A percentile compares a stretch with the other conserved stretches of the same genome.
phyloP scores from a whole-genome alignment of 1,140 invertebrate genomes.

The Drosophila bocki region DNA sequence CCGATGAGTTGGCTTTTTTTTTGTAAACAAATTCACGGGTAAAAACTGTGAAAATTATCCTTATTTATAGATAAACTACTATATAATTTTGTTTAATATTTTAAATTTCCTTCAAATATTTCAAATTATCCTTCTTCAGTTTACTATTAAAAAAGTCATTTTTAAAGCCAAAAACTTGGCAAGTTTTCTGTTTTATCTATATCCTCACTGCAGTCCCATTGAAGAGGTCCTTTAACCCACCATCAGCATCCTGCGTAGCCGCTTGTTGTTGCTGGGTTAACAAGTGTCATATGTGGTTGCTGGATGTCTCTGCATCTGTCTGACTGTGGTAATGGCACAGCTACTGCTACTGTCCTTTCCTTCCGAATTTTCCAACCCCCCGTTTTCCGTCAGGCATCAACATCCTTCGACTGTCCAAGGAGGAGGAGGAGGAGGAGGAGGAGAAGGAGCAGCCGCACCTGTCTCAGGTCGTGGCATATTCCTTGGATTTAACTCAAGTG shows the following conservation, averaged over 20 bases:
- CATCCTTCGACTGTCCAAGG: slow-evolving; percentile 20
- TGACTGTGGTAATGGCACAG: slow-evolving; percentile 40
- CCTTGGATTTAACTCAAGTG: slow-evolving; percentile 79
- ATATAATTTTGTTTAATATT: background rate
- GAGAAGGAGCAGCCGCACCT: slow-evolving; percentile 10
- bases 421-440: background rate
- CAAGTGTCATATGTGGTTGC: slow-evolving; percentile 79
- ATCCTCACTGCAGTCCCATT: too few relatives aligned
- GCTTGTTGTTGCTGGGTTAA: slow-evolving; percentile 70
- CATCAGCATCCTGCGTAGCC: slow-evolving; percentile 11
- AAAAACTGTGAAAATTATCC: background rate
- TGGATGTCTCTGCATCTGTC: slow-evolving; percentile 46
- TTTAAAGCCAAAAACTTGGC: background rate
- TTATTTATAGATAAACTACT: too few relatives aligned
- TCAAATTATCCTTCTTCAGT: background rate
- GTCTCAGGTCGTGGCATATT: slow-evolving; percentile 52
- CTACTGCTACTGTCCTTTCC: slow-evolving; percentile 8
- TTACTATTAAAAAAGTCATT: too few relatives aligned
- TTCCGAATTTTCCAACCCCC: slow-evolving; percentile 4
- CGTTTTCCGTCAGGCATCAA: slow-evolving; percentile 1
- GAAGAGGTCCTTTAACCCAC: slow-evolving; percentile 13
- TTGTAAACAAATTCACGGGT: background rate
- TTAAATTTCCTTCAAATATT: background rate
- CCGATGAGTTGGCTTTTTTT: slow-evolving; percentile 7
- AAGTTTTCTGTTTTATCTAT: background rate